These are phyloP conservation scores for Macropus fuliginosus DNA, from an alignment of 2,797 vertebrate species.

Conservation along the genomic window DNA sequence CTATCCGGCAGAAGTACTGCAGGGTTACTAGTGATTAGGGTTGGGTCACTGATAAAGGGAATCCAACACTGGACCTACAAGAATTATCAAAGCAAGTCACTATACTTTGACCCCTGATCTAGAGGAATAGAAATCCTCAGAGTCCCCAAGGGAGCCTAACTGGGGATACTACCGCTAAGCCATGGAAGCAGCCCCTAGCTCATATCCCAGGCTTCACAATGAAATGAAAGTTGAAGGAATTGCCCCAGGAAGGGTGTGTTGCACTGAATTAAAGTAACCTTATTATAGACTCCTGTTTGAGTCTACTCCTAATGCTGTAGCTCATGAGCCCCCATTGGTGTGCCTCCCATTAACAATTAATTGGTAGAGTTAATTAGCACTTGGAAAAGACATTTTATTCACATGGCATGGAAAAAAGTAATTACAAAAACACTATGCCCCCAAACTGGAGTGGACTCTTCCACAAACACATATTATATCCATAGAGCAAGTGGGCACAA, in stretches of 20 bases:
- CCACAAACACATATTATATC: neutral
- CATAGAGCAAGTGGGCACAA: neutral
- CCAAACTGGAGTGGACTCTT: neutral
- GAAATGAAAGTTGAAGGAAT: neutral
- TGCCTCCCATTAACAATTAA: neutral
- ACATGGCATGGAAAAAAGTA: neutral
- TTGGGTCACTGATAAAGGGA: neutral
- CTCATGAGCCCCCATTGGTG: neutral
- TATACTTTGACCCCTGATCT: neutral
- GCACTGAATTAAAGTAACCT: neutral
- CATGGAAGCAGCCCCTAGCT: neutral
- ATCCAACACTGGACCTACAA: neutral
- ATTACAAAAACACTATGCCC: neutral
- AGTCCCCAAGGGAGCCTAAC: neutral
- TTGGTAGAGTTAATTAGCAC: neutral
- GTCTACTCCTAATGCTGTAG: neutral
- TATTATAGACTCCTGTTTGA: neutral
- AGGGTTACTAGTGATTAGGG: neutral
- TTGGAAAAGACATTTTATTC: neutral
- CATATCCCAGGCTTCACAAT: neutral
- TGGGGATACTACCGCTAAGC: neutral
- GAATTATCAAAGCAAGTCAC: neutral
- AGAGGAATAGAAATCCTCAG: neutral
- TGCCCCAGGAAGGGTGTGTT: neutral
- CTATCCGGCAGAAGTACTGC: neutral